Base-by-base conservation (phyloP, 2,113 vertebrate species). In the Larimichthys polyactis region DNA sequence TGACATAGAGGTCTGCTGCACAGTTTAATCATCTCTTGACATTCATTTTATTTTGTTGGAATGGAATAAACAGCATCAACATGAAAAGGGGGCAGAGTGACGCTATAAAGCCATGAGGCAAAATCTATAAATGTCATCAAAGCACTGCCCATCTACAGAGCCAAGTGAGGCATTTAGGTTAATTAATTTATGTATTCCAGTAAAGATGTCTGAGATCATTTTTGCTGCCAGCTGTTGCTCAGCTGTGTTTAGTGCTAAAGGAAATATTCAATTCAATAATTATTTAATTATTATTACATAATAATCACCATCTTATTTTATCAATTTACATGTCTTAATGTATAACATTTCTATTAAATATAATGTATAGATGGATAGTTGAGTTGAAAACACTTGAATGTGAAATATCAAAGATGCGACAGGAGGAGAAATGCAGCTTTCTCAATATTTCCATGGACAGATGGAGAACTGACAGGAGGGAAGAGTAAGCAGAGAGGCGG, bases 401-500 rank as follows among this genome's bases (percentile, higher is more conserved):
- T 71, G 20, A 77, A 71, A 12, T 43, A 64, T 59, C 9, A 77
- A 44, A 64, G 17, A 49, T 16, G 9, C 1, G 4, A 27, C 20
- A 75, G 32, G 62, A 27, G 22, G 57, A 29, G 11, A 49, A 65
- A 69, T 40, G 52, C 24, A 5, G 15, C 15, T 72, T 11, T 67
- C 11, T 73, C 4, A 46, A 5, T 73, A 24, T 74, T 60, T 29
- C 72, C n/a, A 62, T 49, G 79, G 71, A 82, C 86, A 90, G 81
- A 86, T 83, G 85, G 74, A 76, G 49, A 71, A 57, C 5, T 78
- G 78, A 86, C 71, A 52, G 87, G 75, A 75, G 75, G 75, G 82
- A 81, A 66, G 70, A 49, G 46, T 58, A 71, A 80, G 48, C 62
- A 68, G 62, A 73, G 52, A 57, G 72, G 57, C 36, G 20, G 55